Evolutionary conservation across 2,797 vertebrate species (phyloP), one percentile per base, ranked within the genome.

Genomic region (Myiotriccus ornatus): DNA sequence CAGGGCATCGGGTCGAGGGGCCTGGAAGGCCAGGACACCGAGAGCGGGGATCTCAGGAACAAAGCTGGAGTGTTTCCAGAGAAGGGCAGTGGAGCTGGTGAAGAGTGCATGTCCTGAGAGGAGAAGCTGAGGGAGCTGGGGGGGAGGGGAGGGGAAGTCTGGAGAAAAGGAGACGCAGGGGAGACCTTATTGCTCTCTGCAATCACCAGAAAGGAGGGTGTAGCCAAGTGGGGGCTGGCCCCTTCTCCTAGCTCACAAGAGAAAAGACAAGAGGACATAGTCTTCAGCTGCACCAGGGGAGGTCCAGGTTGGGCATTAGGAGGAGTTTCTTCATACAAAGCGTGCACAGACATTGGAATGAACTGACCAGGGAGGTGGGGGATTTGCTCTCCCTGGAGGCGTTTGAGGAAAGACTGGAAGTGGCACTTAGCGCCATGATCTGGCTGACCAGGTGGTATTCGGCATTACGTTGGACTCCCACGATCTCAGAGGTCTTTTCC

Each of bases 11-110:
- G 56, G 16, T 15, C 7, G 30, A 3, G 10, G 14, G 12, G 3
- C 6, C 6, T 2, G 30, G 39, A 62, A 20, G 19, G 6, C 10
- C 22, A 0, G 20, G n/a, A 14, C 17, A 5, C 43, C 3, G 2
- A 4, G 3, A 8, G 3, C 2, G 3, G 2, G 2, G 34, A 9
- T 56, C 21, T 16, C 0, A 9, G 11, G 23, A 8, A 22, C n/a
- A 20, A 35, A 28, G 35, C 25, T 28, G 57, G 41, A 28, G 8
- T 13, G 24, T 37, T 23, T 24, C 6, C 55, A 14, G 47, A 18
- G 41, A 62, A 55, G 19, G 22, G 22, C 62, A 68, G 35, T 1
- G 2, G 19, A 60, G 77, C 47, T 24, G 70, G 47, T 8, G 41
- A 27, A 63, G 22, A 50, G 56, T 37, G 21, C 16, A 30, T 10